Evolutionary conservation across 2,888 invertebrate genomes (phyloP), one percentile per base, ranked within the genome.

Genomic region (Litoditis marina): DNA sequence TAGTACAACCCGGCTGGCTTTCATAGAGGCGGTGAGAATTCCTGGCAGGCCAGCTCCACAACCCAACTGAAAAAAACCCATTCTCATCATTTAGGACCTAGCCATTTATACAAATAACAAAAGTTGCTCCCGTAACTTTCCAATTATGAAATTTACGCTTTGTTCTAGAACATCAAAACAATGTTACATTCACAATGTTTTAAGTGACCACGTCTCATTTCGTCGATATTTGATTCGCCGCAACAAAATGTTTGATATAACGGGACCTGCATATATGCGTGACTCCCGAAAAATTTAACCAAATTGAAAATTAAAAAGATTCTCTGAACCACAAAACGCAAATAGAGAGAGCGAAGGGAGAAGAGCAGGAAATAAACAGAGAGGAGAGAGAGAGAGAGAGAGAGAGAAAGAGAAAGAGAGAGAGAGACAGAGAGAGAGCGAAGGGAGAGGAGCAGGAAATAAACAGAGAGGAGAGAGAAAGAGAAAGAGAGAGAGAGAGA

Each of bases 1-100:
- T 85, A 94, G 93, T 80, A 89, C 88, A 13, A 92, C 91, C 11
- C 82, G 74, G 28, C 49, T 32, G 2, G 90, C 89, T 54, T 89
- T 90, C 78, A 88, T 86, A 49, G 88, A 83, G 44, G 90, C 85
- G 16, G 90, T 87, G 80, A 89, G 87, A 54, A 94, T 88, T n/a
- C 94, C 94, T 59, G 94, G 86, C 58, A 95, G 86, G 1, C 93
- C 94, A 58, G 90, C 88, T 6, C 95, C 95, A 86, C 94, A 95
- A 0, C 95, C 95, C 64, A 94, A 86, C 87, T 85, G 65, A 44
- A 73, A 72, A 25, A 56, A 25, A n/a, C n/a, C n/a, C n/a, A n/a
- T n/a, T n/a, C n/a, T n/a, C n/a, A n/a, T n/a, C n/a, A n/a, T n/a
- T n/a, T n/a, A n/a, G n/a, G n/a, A n/a, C n/a, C n/a, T n/a, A n/a